Base-by-base conservation (phyloP, 2,888 invertebrate species). In the Chouioia cunea region DNA sequence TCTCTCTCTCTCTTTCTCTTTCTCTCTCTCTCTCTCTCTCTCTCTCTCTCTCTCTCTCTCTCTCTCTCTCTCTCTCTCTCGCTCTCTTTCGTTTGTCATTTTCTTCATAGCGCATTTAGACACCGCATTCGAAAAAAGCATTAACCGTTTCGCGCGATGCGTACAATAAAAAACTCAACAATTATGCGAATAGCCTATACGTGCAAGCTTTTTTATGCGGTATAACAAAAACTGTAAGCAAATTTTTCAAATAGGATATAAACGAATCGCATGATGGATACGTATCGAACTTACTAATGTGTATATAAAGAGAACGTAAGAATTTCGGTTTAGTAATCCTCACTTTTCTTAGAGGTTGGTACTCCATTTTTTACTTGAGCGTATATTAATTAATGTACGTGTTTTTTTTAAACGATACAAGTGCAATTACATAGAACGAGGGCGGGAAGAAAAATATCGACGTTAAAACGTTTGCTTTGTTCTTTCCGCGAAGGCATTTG, bases 201-300 rank as follows among this genome's bases (percentile, higher is more conserved):
- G 43, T 58, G 52, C 58, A 58, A 65, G 50, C 57, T 54, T 54
- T 54, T 23, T 23, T 46, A 6, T 48, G 53, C 53, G 6, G 58
- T 27, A 2, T 50, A 50, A 66, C 78, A 77, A 80, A 78, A 79
- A 74, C 76, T 75, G 65, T 27, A 59, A 73, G 79, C 77, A 77
- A 79, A n/a, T n/a, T 76, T 77, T 72, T 73, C 73, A n/a, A 76
- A 62, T 58, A 44, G 15, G 62, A 71, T 59, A 8, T 48, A n/a
- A 2, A 4, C 36, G 16, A 10, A 46, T 4, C 3, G 46, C 43
- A 57, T 65, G 48, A 65, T 43, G 57, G 65, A 57, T 65, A 57
- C 48, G 48, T 20, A 57, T 65, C 48, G 57, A 48, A 57, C 36
- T 23, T 59, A 65, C 65, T 65, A 57, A 54, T 6, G 64, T 47